These are phyloP conservation scores for Drosophila lini DNA, from an alignment of 1,140 invertebrate species.

Conservation along the genomic window DNA sequence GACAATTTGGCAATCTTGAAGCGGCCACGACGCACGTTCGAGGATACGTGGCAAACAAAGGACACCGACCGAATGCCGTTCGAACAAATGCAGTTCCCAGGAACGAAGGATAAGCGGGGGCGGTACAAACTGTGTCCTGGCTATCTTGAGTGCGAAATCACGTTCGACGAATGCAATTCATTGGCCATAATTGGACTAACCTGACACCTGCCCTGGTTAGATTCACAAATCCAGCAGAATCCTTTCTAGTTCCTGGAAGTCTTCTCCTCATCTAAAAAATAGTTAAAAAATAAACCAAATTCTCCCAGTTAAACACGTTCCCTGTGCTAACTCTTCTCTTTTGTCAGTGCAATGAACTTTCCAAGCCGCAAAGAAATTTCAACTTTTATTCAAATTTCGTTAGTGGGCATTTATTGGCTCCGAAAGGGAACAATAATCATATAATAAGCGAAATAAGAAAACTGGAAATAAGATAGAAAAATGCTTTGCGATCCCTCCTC, in stretches of 20 bases:
- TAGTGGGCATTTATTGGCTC: constrained; percentile 53
- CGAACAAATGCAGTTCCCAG: constrained; percentile 54
- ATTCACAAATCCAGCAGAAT: constrained; percentile 26
- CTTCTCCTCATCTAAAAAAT: background rate
- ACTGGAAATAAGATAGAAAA: constrained; percentile 62
- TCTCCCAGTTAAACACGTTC: background rate
- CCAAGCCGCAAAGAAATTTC: constrained; percentile 52
- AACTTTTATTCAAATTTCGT: constrained; percentile 64
- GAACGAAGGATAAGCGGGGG: constrained; percentile 33
- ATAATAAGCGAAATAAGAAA: constrained; percentile 65
- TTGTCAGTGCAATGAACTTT: constrained; percentile 66
- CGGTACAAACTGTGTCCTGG: constrained; percentile 17
- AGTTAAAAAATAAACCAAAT: background rate
- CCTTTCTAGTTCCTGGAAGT: constrained; percentile 62
- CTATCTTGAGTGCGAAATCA: constrained; percentile 77
- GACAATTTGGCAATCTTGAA: constrained; percentile 37
- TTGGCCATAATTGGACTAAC: constrained; percentile 52
- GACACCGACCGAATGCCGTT: constrained; percentile 33
- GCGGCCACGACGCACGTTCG: constrained; percentile 29
- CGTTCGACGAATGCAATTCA: constrained; percentile 47
- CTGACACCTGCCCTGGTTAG: constrained; percentile 35
- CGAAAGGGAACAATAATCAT: constrained; percentile 61
- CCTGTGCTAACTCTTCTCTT: background rate
- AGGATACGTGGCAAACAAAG: constrained; percentile 56
- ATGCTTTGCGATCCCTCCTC: constrained; percentile 54